Conservation (phyloP, 2,797 vertebrate genomes). For the Sebastiscus tertius region DNA sequence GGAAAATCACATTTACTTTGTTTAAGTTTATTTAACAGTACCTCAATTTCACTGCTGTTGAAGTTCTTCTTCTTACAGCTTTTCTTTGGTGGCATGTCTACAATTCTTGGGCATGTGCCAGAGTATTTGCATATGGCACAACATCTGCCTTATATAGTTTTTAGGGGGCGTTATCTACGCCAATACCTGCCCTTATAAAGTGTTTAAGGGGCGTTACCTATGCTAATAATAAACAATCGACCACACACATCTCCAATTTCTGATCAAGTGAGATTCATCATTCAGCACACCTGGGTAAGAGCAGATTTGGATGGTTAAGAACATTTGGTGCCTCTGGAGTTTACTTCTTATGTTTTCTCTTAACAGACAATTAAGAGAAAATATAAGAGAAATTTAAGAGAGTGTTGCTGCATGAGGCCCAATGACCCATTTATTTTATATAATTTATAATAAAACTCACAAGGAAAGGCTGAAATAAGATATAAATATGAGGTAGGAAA, state of each 20-base stretch:
- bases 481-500: not conserved
- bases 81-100: not conserved
- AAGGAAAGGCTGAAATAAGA: not conserved
- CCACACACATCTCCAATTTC: too few species aligned
- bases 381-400: not conserved
- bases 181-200: not conserved
- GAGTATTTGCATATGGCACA: not conserved
- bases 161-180: not conserved
- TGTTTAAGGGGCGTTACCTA: not conserved
- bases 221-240: not conserved
- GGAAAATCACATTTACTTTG: not conserved
- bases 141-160: not conserved
- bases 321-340: too few species aligned
- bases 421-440: not conserved
- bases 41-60: not conserved
- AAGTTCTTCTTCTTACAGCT: not conserved
- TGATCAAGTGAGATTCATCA: too few species aligned
- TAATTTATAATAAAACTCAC: not conserved
- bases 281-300: too few species aligned
- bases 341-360: too few species aligned
- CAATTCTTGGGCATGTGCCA: not conserved
- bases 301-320: too few species aligned
- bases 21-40: not conserved
- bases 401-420: not conserved
- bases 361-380: too few species aligned